Conservation (phyloP, 2,888 invertebrate genomes). For the Cosmia trapezina region DNA sequence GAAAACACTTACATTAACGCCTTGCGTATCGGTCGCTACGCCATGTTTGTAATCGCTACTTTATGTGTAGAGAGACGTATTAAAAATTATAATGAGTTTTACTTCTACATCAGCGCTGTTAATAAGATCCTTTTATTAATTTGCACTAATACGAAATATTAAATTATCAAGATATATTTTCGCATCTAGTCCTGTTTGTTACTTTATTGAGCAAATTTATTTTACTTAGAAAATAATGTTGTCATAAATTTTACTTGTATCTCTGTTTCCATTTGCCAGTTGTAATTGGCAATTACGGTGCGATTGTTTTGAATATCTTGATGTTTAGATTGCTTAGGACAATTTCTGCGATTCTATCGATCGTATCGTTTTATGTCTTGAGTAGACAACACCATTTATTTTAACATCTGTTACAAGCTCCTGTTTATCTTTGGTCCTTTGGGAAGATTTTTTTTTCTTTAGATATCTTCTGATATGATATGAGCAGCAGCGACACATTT, state of each 20-base stretch:
- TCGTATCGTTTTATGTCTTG: conserved; percentile 13
- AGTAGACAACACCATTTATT: background rate
- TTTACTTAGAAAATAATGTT: conserved; percentile 52
- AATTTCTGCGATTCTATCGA: conserved; percentile 20
- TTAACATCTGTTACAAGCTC: background rate
- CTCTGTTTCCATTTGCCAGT: conserved; percentile 58
- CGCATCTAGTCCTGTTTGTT: conserved; percentile 40
- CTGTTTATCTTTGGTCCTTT: background rate
- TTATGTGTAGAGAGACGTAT: conserved; percentile 72
- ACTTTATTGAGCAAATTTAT: conserved; percentile 54
- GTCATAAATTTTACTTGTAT: conserved; percentile 52
- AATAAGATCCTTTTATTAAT: conserved; percentile 68
- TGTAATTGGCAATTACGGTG: conserved; percentile 59
- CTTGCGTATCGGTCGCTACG: conserved; percentile 74
- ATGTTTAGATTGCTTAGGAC: conserved; percentile 47
- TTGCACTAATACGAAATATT: conserved; percentile 60
- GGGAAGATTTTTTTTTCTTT: background rate
- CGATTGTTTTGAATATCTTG: conserved; percentile 58
- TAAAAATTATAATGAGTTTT: conserved; percentile 76
- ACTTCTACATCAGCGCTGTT: conserved; percentile 64
- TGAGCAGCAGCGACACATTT: background rate
- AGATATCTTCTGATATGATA: background rate
- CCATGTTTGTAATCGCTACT: conserved; percentile 76
- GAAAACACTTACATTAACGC: conserved; percentile 82
- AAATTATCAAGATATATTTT: conserved; percentile 53